These are phyloP conservation scores for Anarsia innoxiella DNA, from an alignment of 2,888 invertebrate species.

Conservation along the genomic window DNA sequence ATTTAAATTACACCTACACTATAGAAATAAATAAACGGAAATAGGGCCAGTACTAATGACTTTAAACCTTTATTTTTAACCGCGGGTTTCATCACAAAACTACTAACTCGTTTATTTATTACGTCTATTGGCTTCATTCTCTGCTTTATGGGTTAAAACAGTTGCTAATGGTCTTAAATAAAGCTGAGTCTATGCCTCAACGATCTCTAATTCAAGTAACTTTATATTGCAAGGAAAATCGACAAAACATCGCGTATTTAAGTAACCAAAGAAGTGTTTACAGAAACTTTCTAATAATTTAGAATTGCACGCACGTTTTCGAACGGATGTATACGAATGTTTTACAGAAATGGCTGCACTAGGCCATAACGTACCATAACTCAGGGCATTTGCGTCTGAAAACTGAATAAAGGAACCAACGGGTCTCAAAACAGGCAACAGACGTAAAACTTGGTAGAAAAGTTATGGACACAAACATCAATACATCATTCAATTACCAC, in stretches of 20 bases:
- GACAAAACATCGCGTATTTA: too few relatives aligned
- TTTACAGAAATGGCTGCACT: constrained; percentile 41
- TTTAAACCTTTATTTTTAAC: constrained; percentile 36
- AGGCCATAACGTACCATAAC: constrained; percentile 49
- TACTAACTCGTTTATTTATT: constrained; percentile 34
- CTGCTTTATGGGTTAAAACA: constrained; percentile 30
- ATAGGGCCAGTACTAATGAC: constrained; percentile 17
- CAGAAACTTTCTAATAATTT: constrained; percentile 42
- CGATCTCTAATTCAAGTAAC: too few relatives aligned
- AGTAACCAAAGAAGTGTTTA: constrained; percentile 24
- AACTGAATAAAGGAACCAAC: constrained; percentile 50
- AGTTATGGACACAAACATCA: background rate
- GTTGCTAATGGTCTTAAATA: constrained; percentile 29
- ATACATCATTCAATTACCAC: constrained; percentile 1
- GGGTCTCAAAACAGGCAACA: constrained; percentile 54
- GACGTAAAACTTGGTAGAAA: background rate
- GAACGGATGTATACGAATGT: constrained; percentile 66
- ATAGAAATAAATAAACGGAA: background rate
- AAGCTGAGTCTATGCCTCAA: too few relatives aligned
- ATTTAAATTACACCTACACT: too few relatives aligned
- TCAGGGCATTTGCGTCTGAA: constrained; percentile 50
- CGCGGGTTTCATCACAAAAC: constrained; percentile 37
- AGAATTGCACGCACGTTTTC: constrained; percentile 46
- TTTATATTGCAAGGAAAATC: too few relatives aligned
- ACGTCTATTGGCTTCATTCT: constrained; percentile 43